Base-by-base conservation (phyloP, 2,797 vertebrate species). In the Rhincodon typus region DNA sequence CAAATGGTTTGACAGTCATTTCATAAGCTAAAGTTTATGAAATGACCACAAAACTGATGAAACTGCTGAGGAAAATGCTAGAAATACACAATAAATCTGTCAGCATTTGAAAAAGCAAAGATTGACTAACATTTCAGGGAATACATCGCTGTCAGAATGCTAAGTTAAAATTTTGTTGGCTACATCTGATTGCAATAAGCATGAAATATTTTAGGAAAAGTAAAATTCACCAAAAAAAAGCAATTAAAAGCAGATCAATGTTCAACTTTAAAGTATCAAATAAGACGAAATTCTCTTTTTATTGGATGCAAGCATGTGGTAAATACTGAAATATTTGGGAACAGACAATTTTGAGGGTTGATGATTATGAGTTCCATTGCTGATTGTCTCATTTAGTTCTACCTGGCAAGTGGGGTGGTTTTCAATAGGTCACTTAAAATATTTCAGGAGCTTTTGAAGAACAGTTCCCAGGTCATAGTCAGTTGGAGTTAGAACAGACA, bases 131-230 rank as follows among this genome's bases (percentile, higher is more conserved):
- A 46, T 46, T 84, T 25, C 19, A 46, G 82, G 82, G 82, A 42
- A 84, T 46, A 84, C 38, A 62, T 1, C 30, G 67, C 21, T 93
- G 90, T 69, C n/a, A 93, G 62, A 69, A 93, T 8, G 23, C 38
- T 69, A 4, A 38, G 62, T 38, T 93, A n/a, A 93, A 93, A n/a
- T 62, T 57, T 62, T 21, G 6, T n/a, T 66, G 88, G 38, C 66
- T 38, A 69, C 90, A 93, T 10, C 34, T n/a, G 57, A 38, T 66
- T 38, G 88, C 19, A 57, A 91, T 38, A n/a, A 66, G 66, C 30
- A 91, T 91, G n/a, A 91, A 91, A n/a, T 91, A n/a, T 91, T 91
- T n/a, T 23, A 91, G 8, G 21, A 93, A 21, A 82, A 82, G 21
- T 19, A 42, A n/a, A 84, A 84, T 21, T 84, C 1, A n/a, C 17